Percentiles rank a stretch among this genome's conserved stretches.
These are phyloP conservation scores for silkworm (Bombyx mori) DNA, from an alignment of 1,140 invertebrate species.

Conservation along the genomic window ASM3026992v2 NC_085111.1:13170001-13170500, in stretches of 20 bases:
- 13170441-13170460: neutral
- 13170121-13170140: constrained; percentile 79
- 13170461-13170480: neutral
- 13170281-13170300: constrained; percentile 76
- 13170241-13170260: constrained; percentile 69
- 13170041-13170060: too few species aligned
- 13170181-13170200: constrained; percentile 73
- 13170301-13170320: constrained; percentile 77
- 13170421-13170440: too few species aligned
- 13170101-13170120: constrained; percentile 74
- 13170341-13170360: constrained; percentile 56
- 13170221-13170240: constrained; percentile 47
- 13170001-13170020: too few species aligned
- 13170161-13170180: constrained; percentile 70
- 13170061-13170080: too few species aligned
- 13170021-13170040: too few species aligned
- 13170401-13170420: constrained; percentile 4
- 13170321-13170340: constrained; percentile 45
- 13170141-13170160: constrained; percentile 78
- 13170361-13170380: constrained; percentile 42
- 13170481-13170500: neutral
- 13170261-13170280: constrained; percentile 81
- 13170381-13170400: constrained; percentile 45
- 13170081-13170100: too few species aligned
- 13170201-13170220: constrained; percentile 75